Base-by-base conservation (phyloP, 2,113 vertebrate species). In the Muntiacus muntjak region DNA sequence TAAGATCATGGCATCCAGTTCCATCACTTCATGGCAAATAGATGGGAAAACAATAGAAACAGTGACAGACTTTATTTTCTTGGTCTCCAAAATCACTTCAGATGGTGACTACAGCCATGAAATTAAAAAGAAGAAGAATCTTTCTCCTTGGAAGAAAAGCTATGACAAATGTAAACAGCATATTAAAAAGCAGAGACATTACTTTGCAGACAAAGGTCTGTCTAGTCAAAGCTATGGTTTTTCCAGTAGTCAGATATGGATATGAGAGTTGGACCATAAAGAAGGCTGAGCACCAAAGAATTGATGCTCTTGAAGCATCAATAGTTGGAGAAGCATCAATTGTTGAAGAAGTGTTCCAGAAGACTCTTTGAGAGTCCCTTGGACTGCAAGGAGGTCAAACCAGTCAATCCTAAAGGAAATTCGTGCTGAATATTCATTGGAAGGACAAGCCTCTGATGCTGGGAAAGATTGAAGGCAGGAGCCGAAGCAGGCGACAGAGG, bases 81-180 rank as follows among this genome's bases (percentile, higher is more conserved):
- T 67, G 16, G 62, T 7, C 62, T 10, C 7, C 33, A n/a, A 67
- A 67, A 67, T n/a, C 62, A 19, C 62, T 67, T 67, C 62, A 67
- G 62, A n/a, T 67, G 33, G 7, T 67, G 33, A 67, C 33, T 67
- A 19, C 62, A 67, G 8, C 33, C 62, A 67, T 19, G 62, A 67
- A 67, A 67, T n/a, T 64, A 64, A 64, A 64, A 64, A n/a, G 16
- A 9, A 0, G 7, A 64, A n/a, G 33, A 4, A 0, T 1, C 33
- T n/a, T n/a, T 33, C 62, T 64, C 15, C 62, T 64, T 64, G 33
- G 62, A 64, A 19, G 62, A 64, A 64, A 64, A 67, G 33, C 62
- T 67, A 67, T 67, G 33, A 67, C 62, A 67, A n/a, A 64, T 0
- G 1, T 64, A 64, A 64, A 67, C 33, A 67, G 62, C 33, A 19